Conservation (phyloP, 2,888 invertebrate genomes). For the Zaprionus obscuricornis region DNA sequence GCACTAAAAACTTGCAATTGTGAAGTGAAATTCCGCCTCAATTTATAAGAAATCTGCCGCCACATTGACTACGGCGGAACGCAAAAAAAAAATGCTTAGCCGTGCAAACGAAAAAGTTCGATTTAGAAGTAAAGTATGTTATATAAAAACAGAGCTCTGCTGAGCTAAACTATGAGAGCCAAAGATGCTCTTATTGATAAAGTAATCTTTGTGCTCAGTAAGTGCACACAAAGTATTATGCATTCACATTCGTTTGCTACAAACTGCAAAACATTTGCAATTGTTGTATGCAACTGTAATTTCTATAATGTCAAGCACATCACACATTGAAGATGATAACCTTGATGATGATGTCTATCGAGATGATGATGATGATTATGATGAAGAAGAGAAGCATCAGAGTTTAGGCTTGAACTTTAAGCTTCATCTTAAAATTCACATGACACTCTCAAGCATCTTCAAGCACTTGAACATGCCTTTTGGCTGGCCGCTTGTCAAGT, state of each 20-base stretch:
- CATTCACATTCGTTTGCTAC: too few species aligned
- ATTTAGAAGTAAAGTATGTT: conserved; percentile 23
- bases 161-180: conserved; percentile 21
- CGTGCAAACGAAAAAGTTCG: conserved; percentile 27
- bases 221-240: too few species aligned
- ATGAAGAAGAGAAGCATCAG: conserved; percentile 1
- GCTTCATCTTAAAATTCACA: conserved; percentile 46
- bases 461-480: conserved; percentile 78
- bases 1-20: conserved; percentile 45
- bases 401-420: conserved; percentile 40
- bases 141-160: conserved; percentile 11
- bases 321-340: too few species aligned
- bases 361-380: too few species aligned
- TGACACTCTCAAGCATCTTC: conserved; percentile 65
- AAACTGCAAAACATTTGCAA: too few species aligned
- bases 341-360: too few species aligned
- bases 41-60: conserved; percentile 16
- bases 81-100: conserved; percentile 32
- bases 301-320: conserved; percentile 49
- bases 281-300: conserved; percentile 55
- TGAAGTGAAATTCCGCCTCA: too few species aligned
- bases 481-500: conserved; percentile 70
- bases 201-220: not conserved
- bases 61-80: conserved; percentile 45
- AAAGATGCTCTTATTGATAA: conserved; percentile 44